phyloP scores from a whole-genome alignment of 2,113 vertebrate genomes.

The Dendropsophus ebraccatus region DNA sequence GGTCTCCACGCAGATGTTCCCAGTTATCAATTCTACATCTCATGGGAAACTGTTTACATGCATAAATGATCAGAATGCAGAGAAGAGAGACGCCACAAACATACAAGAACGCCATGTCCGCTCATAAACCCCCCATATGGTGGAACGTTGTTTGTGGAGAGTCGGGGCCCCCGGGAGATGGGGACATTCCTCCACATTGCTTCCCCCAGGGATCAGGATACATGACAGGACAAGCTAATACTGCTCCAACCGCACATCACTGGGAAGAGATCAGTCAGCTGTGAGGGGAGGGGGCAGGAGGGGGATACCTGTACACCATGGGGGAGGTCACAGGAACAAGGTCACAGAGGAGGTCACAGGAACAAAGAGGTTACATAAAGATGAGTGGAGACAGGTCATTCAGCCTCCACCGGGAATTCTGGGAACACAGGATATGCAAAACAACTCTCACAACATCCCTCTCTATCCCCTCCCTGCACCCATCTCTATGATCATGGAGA shows the following conservation, averaged over 20 bases:
- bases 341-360: no score
- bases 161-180: neutral
- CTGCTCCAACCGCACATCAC: neutral
- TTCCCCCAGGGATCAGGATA: neutral
- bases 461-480: no score
- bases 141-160: neutral
- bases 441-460: no score
- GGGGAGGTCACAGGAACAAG: no score
- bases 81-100: neutral
- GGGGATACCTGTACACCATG: no score
- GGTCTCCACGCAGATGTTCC: neutral
- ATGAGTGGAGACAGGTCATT: no score
- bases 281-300: neutral
- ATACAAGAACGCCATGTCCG: neutral
- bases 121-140: neutral
- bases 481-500: no score
- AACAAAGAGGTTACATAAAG: no score
- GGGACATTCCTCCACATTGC: neutral
- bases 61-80: constrained; percentile 5
- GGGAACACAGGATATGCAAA: no score
- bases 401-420: no score
- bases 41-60: neutral
- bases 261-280: neutral
- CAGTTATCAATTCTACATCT: neutral
- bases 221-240: neutral